These are phyloP conservation scores for Spodoptera littoralis DNA, from an alignment of 2,888 invertebrate species.

Conservation along the genomic window DNA sequence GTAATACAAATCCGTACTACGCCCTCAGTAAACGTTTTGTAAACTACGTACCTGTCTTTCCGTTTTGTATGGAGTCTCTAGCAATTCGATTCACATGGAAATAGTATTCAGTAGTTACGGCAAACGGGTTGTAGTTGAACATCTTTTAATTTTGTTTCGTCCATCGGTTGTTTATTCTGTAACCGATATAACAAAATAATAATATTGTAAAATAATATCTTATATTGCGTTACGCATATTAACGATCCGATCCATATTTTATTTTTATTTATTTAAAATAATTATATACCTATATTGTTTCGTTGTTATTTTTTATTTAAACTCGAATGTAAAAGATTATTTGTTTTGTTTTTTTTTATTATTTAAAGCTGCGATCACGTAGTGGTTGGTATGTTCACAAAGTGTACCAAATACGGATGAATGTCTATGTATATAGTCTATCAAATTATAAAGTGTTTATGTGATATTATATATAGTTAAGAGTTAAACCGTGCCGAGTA, in stretches of 20 bases:
- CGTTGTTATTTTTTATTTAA: slow-evolving; percentile 52
- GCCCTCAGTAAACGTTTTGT: slow-evolving; percentile 37
- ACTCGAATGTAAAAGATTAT: slow-evolving; percentile 51
- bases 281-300: slow-evolving; percentile 51
- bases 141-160: neutral
- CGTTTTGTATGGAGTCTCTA: slow-evolving; percentile 16
- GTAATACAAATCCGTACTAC: no score
- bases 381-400: slow-evolving; percentile 73
- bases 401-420: slow-evolving; percentile 78
- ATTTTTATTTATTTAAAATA: slow-evolving; percentile 41
- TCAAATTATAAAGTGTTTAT: slow-evolving; percentile 87
- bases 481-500: slow-evolving; percentile 89
- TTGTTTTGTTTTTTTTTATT: slow-evolving; percentile 67
- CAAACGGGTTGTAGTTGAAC: slow-evolving; percentile 39
- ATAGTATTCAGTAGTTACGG: slow-evolving; percentile 41
- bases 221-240: slow-evolving; percentile 27
- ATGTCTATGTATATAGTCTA: slow-evolving; percentile 84
- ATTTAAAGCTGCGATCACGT: slow-evolving; percentile 67
- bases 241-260: slow-evolving; percentile 51
- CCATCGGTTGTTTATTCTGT: neutral
- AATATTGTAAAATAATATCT: slow-evolving; percentile 37
- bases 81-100: slow-evolving; percentile 34
- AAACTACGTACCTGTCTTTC: slow-evolving; percentile 56
- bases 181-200: slow-evolving; percentile 36
- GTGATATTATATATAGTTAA: slow-evolving; percentile 88